Evolutionary conservation across 2,888 invertebrate genomes (phyloP), one percentile per base, ranked within the genome.

Genomic region (Hetaerina titia): DNA sequence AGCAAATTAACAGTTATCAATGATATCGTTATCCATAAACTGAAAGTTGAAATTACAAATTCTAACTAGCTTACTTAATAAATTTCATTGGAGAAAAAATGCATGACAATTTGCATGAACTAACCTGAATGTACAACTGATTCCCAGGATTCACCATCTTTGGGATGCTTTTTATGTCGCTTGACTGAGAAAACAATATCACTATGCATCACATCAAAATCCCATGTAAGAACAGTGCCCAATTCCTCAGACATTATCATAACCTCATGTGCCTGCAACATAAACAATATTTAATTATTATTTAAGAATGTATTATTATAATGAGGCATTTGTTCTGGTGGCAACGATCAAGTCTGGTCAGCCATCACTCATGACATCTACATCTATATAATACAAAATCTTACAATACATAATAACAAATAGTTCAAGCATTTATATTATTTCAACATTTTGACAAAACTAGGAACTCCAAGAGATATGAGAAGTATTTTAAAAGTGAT

Each of bases 201-300:
- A 96, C 98, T 98, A 57, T 99, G 98, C 96, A 99, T 97, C 95
- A 99, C 98, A 97, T 99, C 99, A 97, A 99, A 99, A 97, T 99
- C 99, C 99, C 99, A 99, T 57, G 99, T 99, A 89, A 99, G 97
- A 95, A 99, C 99, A 96, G 98, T 98, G 96, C 99, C 99, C 22
- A 98, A 98, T 96, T 99, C 99, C 95, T 98, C 97, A 96, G 98
- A 98, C 94, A 97, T 97, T 95, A 99, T 98, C 95, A 98, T 97
- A 95, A 98, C 98, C 96, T 98, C 98, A 96, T 98, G 98, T 57
- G 98, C 97, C 97, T 98, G 97, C 19, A 95, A 95, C 88, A 95
- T 95, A 89, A 94, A 95, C 94, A 89, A 56, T 31, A 7, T 0
- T n/a, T n/a, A n/a, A n/a, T n/a, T n/a, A n/a, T n/a, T n/a, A n/a